A percentile compares a stretch with the other conserved stretches of the same genome.
Evolutionary conservation across 1,140 invertebrate genomes (phyloP).

Genomic region (Sminthurides bifidus): DNA sequence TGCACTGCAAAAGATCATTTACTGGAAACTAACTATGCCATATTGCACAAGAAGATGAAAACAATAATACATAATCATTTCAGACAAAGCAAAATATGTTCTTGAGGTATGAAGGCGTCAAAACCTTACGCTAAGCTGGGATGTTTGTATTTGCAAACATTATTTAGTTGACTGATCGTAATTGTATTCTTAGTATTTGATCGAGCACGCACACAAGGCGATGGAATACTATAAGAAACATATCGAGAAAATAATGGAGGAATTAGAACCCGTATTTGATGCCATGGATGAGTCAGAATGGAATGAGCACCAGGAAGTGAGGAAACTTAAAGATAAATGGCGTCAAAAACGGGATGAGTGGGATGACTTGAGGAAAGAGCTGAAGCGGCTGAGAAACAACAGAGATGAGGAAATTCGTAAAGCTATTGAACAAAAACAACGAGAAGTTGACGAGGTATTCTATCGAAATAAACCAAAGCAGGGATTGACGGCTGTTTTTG

Average conservation of each 20-base stretch:
- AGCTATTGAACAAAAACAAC: constrained; percentile 10
- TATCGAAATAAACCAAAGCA: background rate
- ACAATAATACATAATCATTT: constrained; percentile 23
- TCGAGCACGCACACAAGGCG: constrained; percentile 4
- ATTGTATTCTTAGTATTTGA: constrained; percentile 16
- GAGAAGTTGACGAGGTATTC: constrained; percentile 22
- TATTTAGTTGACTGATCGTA: background rate
- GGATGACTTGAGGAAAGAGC: constrained; percentile 9
- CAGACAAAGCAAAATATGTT: constrained; percentile 26
- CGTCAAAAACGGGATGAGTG: constrained; percentile 12
- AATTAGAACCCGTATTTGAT: constrained; percentile 21
- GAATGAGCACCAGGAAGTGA: constrained; percentile 27
- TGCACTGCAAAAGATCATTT: constrained; percentile 16
- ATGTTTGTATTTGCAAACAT: background rate
- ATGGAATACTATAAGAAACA: constrained; percentile 14
- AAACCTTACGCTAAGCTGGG: too few relatives aligned
- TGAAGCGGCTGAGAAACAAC: constrained; percentile 15
- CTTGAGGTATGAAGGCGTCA: constrained; percentile 15
- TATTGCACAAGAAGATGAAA: constrained; percentile 27
- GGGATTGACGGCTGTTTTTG: background rate
- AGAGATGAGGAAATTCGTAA: constrained; percentile 23
- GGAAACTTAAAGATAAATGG: constrained; percentile 14
- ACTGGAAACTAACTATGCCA: constrained; percentile 12
- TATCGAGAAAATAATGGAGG: constrained; percentile 15
- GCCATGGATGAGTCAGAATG: constrained; percentile 17